Percentiles rank a stretch among this genome's conserved stretches.
Evolutionary conservation across 2,113 vertebrate genomes (phyloP).

Genomic region (Larimichthys crocea): DNA sequence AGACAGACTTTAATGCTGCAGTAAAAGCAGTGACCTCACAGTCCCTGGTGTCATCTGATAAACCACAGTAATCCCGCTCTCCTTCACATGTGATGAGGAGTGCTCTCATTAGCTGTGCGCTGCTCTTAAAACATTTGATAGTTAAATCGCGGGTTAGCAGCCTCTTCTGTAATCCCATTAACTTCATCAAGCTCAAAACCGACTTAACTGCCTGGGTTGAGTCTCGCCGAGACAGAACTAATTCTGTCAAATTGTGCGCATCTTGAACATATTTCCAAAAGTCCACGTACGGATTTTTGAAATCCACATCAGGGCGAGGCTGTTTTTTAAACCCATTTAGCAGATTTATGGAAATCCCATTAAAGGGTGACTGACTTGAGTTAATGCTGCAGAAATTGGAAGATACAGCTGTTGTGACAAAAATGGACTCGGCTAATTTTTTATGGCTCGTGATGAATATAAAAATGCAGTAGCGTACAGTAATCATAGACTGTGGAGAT

Average conservation of each 20-base stretch:
- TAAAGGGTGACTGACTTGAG: constrained; percentile 68
- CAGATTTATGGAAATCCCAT: constrained; percentile 76
- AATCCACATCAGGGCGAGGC: constrained; percentile 51
- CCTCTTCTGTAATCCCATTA: constrained; percentile 79
- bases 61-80: constrained; percentile 51
- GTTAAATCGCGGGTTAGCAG: constrained; percentile 70
- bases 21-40: constrained; percentile 53
- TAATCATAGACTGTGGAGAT: constrained; percentile 12
- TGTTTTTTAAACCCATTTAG: constrained; percentile 74
- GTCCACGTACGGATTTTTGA: constrained; percentile 57
- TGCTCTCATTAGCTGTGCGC: constrained; percentile 62
- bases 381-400: constrained; percentile 53
- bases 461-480: constrained; percentile 21
- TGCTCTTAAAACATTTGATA: constrained; percentile 65
- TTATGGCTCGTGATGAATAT: constrained; percentile 32
- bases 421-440: constrained; percentile 36
- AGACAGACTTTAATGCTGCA: constrained; percentile 39
- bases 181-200: constrained; percentile 60
- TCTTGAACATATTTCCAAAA: constrained; percentile 63
- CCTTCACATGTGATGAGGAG: constrained; percentile 63
- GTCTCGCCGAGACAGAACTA: constrained; percentile 59
- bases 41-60: constrained; percentile 60
- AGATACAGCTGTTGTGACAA: constrained; percentile 55
- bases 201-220: constrained; percentile 55
- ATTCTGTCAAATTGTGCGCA: constrained; percentile 67